Percentiles rank a stretch among this genome's conserved stretches.
Evolutionary conservation across 2,888 invertebrate species (phyloP).

Genomic region (Metallyticus violacea): DNA sequence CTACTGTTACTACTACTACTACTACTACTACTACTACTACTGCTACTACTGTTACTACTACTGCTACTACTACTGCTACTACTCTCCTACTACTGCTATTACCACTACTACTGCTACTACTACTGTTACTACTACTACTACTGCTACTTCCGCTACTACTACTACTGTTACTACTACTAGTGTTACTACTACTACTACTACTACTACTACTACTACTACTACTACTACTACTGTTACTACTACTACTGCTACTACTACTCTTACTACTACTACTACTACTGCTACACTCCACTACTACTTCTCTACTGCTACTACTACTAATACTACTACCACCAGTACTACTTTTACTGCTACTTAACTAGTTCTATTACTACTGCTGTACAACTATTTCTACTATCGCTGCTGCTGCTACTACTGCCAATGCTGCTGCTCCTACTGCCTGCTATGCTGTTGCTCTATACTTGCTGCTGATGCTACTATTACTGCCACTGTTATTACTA

Average conservation of each 20-base stretch:
- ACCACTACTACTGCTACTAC: background rate
- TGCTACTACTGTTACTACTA: background rate
- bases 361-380: background rate
- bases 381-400: background rate
- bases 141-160: background rate
- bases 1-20: background rate
- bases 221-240: constrained; percentile 4
- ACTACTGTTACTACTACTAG: background rate
- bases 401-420: background rate
- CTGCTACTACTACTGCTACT: background rate
- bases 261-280: background rate
- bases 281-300: background rate
- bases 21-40: constrained; percentile 1
- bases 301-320: background rate
- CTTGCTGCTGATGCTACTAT: background rate
- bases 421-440: background rate
- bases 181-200: background rate
- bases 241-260: background rate
- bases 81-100: background rate
- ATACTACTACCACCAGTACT: background rate
- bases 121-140: background rate
- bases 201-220: constrained; percentile 4
- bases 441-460: background rate
- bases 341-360: background rate
- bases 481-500: background rate